phyloP scores from a whole-genome alignment of 2,797 vertebrate genomes.

The Neomorphus geoffroyi region DNA sequence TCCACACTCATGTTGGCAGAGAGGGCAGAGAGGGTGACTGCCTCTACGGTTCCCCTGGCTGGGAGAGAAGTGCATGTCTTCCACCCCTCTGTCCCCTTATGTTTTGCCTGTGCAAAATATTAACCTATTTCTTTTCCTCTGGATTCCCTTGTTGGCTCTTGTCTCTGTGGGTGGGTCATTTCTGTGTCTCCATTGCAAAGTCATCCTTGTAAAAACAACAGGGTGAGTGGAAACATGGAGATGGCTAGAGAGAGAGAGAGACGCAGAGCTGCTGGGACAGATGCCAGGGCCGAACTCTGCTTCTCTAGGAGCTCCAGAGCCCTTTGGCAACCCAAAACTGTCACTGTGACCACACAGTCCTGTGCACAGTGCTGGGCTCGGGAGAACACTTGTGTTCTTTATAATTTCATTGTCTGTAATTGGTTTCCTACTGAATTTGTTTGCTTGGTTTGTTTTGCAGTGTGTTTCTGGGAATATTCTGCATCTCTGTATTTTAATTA shows the following conservation, averaged over 20 bases:
- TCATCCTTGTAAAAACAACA: conserved; percentile 10
- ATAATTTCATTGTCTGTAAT: conserved; percentile 58
- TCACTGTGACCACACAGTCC: accelerated
- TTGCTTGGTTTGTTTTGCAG: conserved; percentile 68
- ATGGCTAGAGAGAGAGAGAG: background rate
- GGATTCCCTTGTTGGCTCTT: background rate
- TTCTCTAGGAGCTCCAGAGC: background rate
- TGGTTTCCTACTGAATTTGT: conserved; percentile 64
- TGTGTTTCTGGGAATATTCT: conserved; percentile 71
- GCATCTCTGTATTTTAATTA: conserved; percentile 79
- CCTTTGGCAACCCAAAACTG: background rate
- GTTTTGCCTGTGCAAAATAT: conserved; percentile 17
- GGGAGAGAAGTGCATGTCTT: conserved; percentile 5
- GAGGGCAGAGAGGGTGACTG: background rate
- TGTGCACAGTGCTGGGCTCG: background rate
- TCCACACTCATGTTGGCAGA: background rate
- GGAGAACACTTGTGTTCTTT: conserved; percentile 37
- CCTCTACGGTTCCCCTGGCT: background rate
- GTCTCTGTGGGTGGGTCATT: background rate
- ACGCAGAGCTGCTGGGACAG: background rate
- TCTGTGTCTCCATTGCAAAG: background rate
- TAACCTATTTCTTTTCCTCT: background rate
- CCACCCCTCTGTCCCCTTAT: background rate
- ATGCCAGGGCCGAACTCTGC: background rate
- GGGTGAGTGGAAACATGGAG: background rate